A percentile compares a stretch with the other conserved stretches of the same genome.
Evolutionary conservation across 2,113 vertebrate genomes (phyloP).

Genomic region (Barnardius zonarius): DNA sequence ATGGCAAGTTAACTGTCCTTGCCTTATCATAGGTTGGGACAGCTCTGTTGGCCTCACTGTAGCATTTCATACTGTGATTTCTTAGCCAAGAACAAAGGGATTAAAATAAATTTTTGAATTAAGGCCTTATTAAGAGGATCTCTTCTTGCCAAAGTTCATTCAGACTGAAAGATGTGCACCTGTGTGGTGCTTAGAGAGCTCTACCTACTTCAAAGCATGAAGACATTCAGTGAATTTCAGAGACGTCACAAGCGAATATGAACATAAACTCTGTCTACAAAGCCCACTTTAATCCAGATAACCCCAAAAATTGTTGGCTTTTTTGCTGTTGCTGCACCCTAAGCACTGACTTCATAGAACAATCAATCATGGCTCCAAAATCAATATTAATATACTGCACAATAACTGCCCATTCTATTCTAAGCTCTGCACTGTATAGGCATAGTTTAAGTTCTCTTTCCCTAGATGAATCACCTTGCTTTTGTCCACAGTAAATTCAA

Average conservation of each 20-base stretch:
- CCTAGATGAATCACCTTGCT: background rate
- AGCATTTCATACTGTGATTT: slow-evolving; percentile 51
- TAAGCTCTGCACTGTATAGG: background rate
- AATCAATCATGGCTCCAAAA: background rate
- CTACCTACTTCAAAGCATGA: background rate
- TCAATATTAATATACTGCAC: background rate
- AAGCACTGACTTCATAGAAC: background rate
- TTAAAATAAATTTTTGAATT: slow-evolving; percentile 35
- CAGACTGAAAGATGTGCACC: background rate
- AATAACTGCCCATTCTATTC: background rate
- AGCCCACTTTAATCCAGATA: background rate
- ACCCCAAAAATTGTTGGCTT: fast-evolving
- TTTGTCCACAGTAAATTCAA: background rate
- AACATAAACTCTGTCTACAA: background rate
- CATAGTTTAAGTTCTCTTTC: background rate
- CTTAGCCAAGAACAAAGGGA: slow-evolving; percentile 39
- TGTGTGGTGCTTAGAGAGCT: background rate
- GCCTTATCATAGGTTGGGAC: slow-evolving; percentile 58
- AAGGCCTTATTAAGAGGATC: background rate
- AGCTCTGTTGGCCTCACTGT: slow-evolving; percentile 9
- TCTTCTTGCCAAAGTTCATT: background rate
- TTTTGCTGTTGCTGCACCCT: background rate
- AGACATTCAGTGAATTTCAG: background rate
- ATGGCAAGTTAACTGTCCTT: slow-evolving; percentile 76
- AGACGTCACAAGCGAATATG: background rate